phyloP scores from a whole-genome alignment of 2,888 invertebrate genomes.

The Diploptera punctata region DNA sequence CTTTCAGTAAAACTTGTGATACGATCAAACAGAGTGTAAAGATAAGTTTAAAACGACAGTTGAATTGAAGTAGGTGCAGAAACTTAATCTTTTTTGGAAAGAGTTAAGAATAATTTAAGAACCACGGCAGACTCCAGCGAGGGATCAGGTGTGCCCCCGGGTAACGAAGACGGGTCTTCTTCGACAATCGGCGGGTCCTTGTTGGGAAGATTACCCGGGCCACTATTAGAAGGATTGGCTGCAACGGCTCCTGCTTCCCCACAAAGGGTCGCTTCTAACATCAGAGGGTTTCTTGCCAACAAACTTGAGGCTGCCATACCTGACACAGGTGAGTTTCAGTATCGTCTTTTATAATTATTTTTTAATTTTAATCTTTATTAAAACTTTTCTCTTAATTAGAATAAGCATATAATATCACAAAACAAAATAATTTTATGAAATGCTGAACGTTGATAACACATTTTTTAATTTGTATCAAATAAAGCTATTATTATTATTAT shows the following conservation, averaged over 20 bases:
- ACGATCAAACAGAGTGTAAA: too few species aligned
- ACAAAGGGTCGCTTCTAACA: conserved; percentile 74
- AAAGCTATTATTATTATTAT: too few species aligned
- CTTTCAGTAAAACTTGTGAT: too few species aligned
- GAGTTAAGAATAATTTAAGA: too few species aligned
- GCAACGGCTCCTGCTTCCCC: conserved; percentile 60
- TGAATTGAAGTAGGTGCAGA: too few species aligned
- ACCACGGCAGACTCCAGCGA: conserved; percentile 17
- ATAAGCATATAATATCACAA: too few species aligned
- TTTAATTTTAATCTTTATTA: background rate
- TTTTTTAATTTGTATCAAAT: too few species aligned
- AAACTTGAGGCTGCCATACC: conserved; percentile 70
- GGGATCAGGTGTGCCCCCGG: background rate
- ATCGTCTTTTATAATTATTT: background rate
- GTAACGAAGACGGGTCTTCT: background rate
- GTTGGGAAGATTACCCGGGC: conserved; percentile 70
- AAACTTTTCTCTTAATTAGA: too few species aligned
- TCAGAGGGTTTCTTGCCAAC: conserved; percentile 73
- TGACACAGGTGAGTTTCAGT: conserved; percentile 69
- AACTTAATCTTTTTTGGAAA: too few species aligned
- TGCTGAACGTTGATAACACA: too few species aligned
- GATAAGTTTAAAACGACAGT: too few species aligned
- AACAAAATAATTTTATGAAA: too few species aligned
- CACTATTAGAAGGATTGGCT: conserved; percentile 70
- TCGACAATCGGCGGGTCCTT: conserved; percentile 50